Evolutionary conservation across 2,797 vertebrate genomes (phyloP), one percentile per base, ranked within the genome.

Genomic region (Danio choprae): DNA sequence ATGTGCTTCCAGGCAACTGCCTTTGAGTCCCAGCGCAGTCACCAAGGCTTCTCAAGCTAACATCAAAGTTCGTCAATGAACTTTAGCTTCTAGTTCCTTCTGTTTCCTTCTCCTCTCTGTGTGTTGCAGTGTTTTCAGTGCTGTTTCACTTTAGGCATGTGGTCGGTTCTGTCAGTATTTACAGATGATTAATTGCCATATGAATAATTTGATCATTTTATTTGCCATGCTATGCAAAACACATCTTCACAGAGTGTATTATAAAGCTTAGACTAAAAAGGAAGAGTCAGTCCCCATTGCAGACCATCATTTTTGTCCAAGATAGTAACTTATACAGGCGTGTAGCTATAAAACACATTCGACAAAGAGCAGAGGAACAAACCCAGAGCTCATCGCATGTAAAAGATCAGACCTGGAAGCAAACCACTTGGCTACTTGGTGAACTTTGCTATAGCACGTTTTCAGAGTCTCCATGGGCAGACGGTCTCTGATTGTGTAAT

Each of bases 361-460:
- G 5, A 62, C 15, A n/a, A 48, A 70, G 55, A 58, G 11, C 51
- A 44, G 44, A 65, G 46, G 51, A n/a, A 20, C 68, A 20, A 41
- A 70, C 36, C 64, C 36, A 50, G 55, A 50, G 56, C 38, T 18
- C 13, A 5, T 22, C 5, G 22, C 43, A 18, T 68, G 18, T 50
- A n/a, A 44, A 79, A 10, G 46, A 59, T 43, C 12, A 22, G 12
- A 15, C 22, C 48, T 43, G 36, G 55, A 63, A 63, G 43, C 9
- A 12, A 53, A n/a, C 41, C 18, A 12, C 29, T 29, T 29, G 29
- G 29, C 55, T 60, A 41, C 20, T 41, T 16, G 0, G 3, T 53
- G 36, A 71, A 70, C 56, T 62, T 71, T 43, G 67, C 44, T 70
- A 50, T 44, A 51, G 65, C 44, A 51, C 50, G 48, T 72, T 79